phyloP scores from a whole-genome alignment of 2,113 vertebrate species.

The Tamias sibiricus region DNA sequence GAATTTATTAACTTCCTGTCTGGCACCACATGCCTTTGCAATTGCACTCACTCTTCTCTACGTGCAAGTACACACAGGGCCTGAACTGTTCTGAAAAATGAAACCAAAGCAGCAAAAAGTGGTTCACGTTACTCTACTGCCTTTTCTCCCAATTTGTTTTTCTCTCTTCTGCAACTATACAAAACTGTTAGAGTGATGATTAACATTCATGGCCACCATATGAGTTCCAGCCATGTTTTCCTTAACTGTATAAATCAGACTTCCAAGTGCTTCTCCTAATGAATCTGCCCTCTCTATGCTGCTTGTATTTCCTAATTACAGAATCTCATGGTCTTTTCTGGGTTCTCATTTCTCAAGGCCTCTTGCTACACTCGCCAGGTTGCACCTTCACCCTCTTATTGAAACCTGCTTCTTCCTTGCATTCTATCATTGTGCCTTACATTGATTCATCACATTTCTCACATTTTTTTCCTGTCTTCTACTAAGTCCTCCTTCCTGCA shows the following conservation, averaged over 20 bases:
- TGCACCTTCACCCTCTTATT: neutral
- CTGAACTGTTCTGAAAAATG: neutral
- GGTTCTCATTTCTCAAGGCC: neutral
- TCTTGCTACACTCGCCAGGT: neutral
- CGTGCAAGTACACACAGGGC: neutral
- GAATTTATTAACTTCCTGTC: slow-evolving; percentile 30
- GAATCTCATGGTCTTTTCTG: neutral
- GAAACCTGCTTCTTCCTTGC: neutral
- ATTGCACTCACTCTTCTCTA: neutral
- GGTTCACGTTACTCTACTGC: neutral
- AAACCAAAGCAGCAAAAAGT: neutral
- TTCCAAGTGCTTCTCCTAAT: neutral
- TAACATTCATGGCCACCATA: neutral
- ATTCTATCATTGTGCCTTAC: neutral
- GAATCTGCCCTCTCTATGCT: neutral
- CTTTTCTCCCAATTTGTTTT: neutral
- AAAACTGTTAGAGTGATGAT: neutral
- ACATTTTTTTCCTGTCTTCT: neutral
- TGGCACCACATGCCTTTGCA: neutral
- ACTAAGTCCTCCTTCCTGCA: neutral
- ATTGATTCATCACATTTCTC: neutral
- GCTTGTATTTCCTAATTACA: neutral
- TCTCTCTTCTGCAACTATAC: neutral
- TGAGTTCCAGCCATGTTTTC: neutral
- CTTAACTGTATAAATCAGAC: neutral